Base-by-base conservation (phyloP, 2,888 invertebrate genomes). In the Apamea sordens region DNA sequence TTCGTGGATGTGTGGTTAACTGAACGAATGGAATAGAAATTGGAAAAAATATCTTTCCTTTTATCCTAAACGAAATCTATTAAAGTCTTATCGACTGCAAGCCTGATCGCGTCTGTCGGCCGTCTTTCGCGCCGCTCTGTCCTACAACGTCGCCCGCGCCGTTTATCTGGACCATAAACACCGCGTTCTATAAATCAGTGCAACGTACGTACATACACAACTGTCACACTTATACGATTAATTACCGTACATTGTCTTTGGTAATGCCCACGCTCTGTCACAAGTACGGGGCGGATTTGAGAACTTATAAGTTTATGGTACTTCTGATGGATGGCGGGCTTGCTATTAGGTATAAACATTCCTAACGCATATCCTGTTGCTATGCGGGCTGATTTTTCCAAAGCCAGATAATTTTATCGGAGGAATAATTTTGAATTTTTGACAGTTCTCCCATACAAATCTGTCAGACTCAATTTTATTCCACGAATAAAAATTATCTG, bases 171-270 rank as follows among this genome's bases (percentile, higher is more conserved):
- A 85, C 74, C 79, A 79, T 79, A 85, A 74, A 79, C 73, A 85
- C 44, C 67, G 74, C 72, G 36, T 82, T 82, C 86, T 87, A 84
- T 87, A 85, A 85, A 84, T 85, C 85, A 84, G 85, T 75, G 81
- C 77, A 84, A 77, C 80, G 80, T 84, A 84, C n/a, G n/a, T n/a
- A n/a, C n/a, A n/a, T n/a, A n/a, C 80, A 77, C 67, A 87, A 77
- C 85, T 84, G 85, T 85, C 85, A 77, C 64, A 80, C 65, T 61
- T 36, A 47, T 41, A 77, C 87, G 36, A 85, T 85, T 85, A 84
- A 85, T 85, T 87, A 84, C 73, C 44, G 65, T 56, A 59, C 56
- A 59, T 78, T 88, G 77, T 87, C 75, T 75, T 73, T 64, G 80
- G 56, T 67, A 44, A 80, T 59, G 69, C 85, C 85, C 84, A 84